phyloP scores from a whole-genome alignment of 2,113 vertebrate genomes.

The Hypanus sabinus region DNA sequence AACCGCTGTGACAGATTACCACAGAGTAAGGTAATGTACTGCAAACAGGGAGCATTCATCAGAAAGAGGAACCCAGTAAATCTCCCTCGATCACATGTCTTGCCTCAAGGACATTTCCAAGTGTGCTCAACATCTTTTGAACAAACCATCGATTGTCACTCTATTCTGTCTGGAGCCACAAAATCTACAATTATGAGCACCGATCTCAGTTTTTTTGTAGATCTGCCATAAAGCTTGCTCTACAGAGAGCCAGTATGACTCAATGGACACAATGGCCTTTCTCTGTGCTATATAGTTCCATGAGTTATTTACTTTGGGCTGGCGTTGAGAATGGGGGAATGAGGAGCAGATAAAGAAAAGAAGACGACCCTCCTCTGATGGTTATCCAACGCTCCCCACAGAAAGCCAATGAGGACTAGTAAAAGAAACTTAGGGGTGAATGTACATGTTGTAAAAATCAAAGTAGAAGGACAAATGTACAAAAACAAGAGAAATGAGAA shows the following conservation, averaged over 20 bases:
- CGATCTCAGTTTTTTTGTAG: not conserved
- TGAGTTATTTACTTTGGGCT: not conserved
- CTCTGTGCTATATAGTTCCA: too few species aligned
- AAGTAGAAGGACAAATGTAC: not conserved
- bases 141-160: not conserved
- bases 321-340: too few species aligned
- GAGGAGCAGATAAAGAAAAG: not conserved
- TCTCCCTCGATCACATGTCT: not conserved
- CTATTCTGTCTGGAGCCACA: not conserved
- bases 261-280: too few species aligned
- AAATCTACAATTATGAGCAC: not conserved
- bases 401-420: not conserved
- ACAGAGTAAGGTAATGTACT: not conserved
- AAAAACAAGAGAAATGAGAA: not conserved
- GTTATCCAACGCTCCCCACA: not conserved
- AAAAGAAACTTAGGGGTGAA: not conserved
- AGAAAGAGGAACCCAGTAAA: slow-evolving; percentile 5
- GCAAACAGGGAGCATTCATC: not conserved
- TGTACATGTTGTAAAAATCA: not conserved
- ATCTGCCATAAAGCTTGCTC: too few species aligned
- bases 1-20: not conserved
- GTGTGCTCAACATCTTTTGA: not conserved
- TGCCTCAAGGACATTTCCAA: not conserved
- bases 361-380: not conserved
- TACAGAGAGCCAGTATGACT: too few species aligned